Base-by-base conservation (phyloP, 2,113 vertebrate genomes). In the Actenoides hombroni region DNA sequence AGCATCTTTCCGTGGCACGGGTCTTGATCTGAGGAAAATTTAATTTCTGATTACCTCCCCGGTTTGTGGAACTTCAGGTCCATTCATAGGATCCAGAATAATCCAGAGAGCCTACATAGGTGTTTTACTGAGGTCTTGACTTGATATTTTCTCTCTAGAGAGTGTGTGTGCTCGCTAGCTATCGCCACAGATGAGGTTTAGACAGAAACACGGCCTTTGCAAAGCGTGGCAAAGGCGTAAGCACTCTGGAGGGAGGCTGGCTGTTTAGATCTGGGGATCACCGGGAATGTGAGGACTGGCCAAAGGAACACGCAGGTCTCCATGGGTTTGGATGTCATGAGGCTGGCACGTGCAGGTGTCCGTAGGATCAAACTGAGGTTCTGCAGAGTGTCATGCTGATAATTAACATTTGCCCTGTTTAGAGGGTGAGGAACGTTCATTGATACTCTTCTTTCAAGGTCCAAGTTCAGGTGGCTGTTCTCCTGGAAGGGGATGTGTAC, bases 241-340 rank as follows among this genome's bases (percentile, higher is more conserved):
- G n/a, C 18, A 11, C 20, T 16, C 3, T 37, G 25, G 44, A 42
- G 83, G 33, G 48, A 85, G 65, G 13, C 53, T 0, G 16, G 24
- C n/a, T 83, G 2, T 68, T 83, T 64, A 54, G 40, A 33, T 39
- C 63, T 33, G 28, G 64, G 64, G 42, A 11, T 59, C 42, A 9
- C 11, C 24, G 37, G 25, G 51, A 37, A 24, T 28, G 25, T 42
- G 35, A 56, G 25, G 40, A 12, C 18, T 65, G 51, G 13, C 26
- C 29, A 60, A 13, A 75, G 61, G 16, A 75, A 29, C 40, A 23
- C 0, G 0, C 13, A 37, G 16, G 1, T 74, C 37, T 67, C 26
- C 5, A 0, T 77, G 49, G 2, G 63, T 70, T 57, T 42, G 16
- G 5, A 15, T 8, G 16, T 84, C 0, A 2, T 53, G 56, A 65